Evolutionary conservation across 2,888 invertebrate species (phyloP).

Genomic region (Ommatoiulus sabulosus): DNA sequence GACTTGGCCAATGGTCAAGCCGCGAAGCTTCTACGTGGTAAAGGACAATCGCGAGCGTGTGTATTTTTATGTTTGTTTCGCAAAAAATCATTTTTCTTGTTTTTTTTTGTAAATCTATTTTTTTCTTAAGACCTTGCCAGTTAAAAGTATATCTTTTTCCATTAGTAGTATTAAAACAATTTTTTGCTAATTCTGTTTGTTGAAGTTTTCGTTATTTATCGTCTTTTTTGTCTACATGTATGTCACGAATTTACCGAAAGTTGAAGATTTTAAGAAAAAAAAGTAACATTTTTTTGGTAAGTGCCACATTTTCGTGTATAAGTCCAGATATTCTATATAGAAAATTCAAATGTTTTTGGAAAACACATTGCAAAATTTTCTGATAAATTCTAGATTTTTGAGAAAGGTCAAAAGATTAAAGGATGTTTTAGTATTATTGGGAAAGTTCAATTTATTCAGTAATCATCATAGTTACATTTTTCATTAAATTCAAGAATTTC

Average conservation of each 20-base stretch:
- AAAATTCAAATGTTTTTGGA: no score
- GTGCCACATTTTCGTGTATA: no score
- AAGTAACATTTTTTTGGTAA: no score
- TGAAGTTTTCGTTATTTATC: background rate
- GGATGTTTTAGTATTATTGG: no score
- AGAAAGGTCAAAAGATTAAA: no score
- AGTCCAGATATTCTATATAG: no score
- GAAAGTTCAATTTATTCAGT: no score
- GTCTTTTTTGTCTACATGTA: background rate
- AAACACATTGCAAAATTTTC: no score
- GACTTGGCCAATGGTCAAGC: background rate
- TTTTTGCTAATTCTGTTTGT: background rate
- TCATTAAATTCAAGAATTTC: no score
- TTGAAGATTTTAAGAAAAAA: no score
- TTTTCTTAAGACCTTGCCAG: slow-evolving; percentile 20
- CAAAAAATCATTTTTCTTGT: slow-evolving; percentile 15
- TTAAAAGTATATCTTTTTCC: slow-evolving; percentile 28
- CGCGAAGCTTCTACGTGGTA: background rate
- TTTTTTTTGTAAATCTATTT: slow-evolving; percentile 9
- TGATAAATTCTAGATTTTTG: no score
- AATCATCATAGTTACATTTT: no score
- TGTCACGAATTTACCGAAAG: background rate
- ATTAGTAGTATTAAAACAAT: slow-evolving; percentile 20
- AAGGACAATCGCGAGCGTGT: slow-evolving; percentile 2
- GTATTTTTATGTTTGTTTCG: slow-evolving; percentile 24